Evolutionary conservation across 2,797 vertebrate genomes (phyloP).

Genomic region (Coccyzus lansbergi): DNA sequence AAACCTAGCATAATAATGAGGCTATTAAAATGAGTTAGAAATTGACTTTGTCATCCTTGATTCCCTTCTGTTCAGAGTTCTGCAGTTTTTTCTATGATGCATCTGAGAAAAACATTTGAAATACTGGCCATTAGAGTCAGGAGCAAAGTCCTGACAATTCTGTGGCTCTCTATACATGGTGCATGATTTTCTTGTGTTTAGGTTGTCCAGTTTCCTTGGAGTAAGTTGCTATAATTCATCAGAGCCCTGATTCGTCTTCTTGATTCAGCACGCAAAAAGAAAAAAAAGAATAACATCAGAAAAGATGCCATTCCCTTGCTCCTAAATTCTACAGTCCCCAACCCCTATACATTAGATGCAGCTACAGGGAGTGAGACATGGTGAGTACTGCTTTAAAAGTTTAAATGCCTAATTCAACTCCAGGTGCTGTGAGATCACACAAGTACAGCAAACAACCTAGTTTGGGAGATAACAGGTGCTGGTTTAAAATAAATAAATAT

Average conservation of each 20-base stretch:
- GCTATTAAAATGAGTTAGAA: background rate
- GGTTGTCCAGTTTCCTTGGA: background rate
- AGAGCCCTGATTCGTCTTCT: rapidly evolving
- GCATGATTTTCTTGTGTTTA: background rate
- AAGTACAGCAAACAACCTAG: background rate
- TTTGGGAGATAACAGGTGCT: background rate
- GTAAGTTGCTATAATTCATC: background rate
- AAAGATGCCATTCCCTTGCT: background rate
- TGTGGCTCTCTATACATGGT: background rate
- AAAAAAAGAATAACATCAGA: background rate
- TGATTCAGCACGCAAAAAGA: background rate
- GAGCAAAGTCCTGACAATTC: background rate
- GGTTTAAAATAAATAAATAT: constrained; percentile 4
- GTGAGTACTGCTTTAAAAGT: background rate
- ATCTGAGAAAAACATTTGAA: background rate
- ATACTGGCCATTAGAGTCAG: background rate
- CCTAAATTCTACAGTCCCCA: background rate
- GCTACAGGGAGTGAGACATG: background rate
- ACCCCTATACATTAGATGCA: rapidly evolving
- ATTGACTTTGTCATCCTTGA: background rate
- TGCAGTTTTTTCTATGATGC: background rate
- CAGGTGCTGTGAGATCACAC: background rate
- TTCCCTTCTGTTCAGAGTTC: background rate
- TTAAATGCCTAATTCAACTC: background rate
- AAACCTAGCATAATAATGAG: background rate